A percentile compares a stretch with the other conserved stretches of the same genome.
Conservation (phyloP, 2,888 invertebrate species). For the Melanostoma scalare region DNA sequence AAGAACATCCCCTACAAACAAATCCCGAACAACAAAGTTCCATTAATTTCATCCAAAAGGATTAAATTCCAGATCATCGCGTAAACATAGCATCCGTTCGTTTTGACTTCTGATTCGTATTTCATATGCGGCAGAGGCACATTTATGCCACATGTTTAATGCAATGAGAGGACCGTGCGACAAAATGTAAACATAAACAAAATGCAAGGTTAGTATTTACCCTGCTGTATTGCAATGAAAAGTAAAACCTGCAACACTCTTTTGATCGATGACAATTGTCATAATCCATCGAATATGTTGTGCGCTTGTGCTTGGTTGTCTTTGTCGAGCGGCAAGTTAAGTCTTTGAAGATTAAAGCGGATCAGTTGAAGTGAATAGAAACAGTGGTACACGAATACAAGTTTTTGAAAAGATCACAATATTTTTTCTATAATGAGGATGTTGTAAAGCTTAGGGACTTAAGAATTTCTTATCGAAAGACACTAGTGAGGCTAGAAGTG, state of each 20-base stretch:
- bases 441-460: no score
- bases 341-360: slow-evolving; percentile 47
- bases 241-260: slow-evolving; percentile 14
- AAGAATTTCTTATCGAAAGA: no score
- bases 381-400: no score
- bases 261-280: slow-evolving; percentile 71
- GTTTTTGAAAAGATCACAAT: no score
- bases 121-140: slow-evolving; percentile 33
- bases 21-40: slow-evolving; percentile 68
- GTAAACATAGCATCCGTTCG: slow-evolving; percentile 70
- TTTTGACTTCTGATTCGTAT: slow-evolving; percentile 5
- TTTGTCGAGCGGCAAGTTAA: slow-evolving; percentile 35
- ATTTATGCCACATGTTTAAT: slow-evolving; percentile 61
- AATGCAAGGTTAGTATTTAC: slow-evolving; percentile 32
- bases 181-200: slow-evolving; percentile 28
- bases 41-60: slow-evolving; percentile 64
- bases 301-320: not conserved
- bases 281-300: slow-evolving; percentile 42
- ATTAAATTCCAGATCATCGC: slow-evolving; percentile 72
- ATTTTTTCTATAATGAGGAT: no score
- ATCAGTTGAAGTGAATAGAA: no score
- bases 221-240: not conserved
- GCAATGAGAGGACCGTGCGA: not conserved
- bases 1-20: slow-evolving; percentile 63
- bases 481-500: no score